Evolutionary conservation across 2,797 vertebrate species (phyloP).

Genomic region (Paratrypauchen microcephalus): DNA sequence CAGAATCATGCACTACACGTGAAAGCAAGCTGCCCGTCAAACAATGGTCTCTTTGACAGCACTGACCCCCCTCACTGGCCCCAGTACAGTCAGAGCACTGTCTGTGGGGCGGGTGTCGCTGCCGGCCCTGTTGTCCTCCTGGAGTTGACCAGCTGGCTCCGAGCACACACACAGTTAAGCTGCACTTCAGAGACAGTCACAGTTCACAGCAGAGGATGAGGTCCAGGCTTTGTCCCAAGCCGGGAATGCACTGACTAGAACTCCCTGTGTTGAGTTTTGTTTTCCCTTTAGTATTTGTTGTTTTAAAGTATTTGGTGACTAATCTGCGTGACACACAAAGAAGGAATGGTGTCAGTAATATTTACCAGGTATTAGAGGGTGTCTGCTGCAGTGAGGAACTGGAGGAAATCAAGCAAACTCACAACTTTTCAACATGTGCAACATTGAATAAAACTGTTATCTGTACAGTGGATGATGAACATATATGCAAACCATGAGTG

Average conservation of each 20-base stretch:
- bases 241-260: too few species aligned
- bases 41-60: conserved; percentile 78
- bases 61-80: conserved; percentile 48
- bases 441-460: conserved; percentile 57
- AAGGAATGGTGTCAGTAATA: conserved; percentile 7
- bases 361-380: neutral
- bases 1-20: conserved; percentile 70
- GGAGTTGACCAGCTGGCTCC: conserved; percentile 73
- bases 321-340: conserved; percentile 33
- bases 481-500: conserved; percentile 58
- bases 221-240: conserved; percentile 18
- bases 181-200: conserved; percentile 66
- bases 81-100: conserved; percentile 74
- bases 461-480: conserved; percentile 53
- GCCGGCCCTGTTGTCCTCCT: conserved; percentile 71
- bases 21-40: conserved; percentile 69
- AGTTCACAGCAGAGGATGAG: conserved; percentile 53
- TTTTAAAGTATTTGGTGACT: conserved; percentile 10
- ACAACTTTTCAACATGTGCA: conserved; percentile 39
- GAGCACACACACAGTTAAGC: conserved; percentile 57
- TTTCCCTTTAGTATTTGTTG: conserved; percentile 20
- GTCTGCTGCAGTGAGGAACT: conserved; percentile 11
- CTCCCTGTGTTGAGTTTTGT: conserved; percentile 3
- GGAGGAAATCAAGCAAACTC: conserved; percentile 19
- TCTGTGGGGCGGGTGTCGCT: conserved; percentile 77